A percentile compares a stretch with the other conserved stretches of the same genome.
phyloP scores from a whole-genome alignment of 2,797 vertebrate genomes.

The Allobates femoralis region DNA sequence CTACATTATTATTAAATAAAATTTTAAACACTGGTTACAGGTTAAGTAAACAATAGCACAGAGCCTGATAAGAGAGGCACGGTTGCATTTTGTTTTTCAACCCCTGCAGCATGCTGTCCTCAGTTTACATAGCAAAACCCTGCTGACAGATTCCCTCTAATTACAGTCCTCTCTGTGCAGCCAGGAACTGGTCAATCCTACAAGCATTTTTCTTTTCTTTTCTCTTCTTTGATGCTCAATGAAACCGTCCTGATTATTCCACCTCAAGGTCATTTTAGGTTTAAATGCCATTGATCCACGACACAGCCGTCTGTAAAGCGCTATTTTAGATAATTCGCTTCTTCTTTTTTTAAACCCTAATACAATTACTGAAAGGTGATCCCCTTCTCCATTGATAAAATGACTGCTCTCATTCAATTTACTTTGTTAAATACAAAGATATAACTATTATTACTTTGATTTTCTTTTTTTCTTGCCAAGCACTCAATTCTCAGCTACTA shows the following conservation, averaged over 20 bases:
- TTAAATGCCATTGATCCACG: constrained; percentile 52
- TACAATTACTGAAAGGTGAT: constrained; percentile 28
- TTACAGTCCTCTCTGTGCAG: constrained; percentile 1
- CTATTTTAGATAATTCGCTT: constrained; percentile 46
- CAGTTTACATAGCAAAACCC: too few species aligned
- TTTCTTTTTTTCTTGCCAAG: not conserved
- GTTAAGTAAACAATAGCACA: too few species aligned
- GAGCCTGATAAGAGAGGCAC: too few species aligned
- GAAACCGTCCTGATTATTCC: constrained; percentile 52
- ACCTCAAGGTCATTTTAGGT: constrained; percentile 53
- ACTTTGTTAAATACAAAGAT: not conserved
- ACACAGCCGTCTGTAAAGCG: constrained; percentile 11
- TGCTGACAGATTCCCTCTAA: too few species aligned
- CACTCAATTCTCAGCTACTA: not conserved
- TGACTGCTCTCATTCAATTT: not conserved
- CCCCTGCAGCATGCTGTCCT: too few species aligned
- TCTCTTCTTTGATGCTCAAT: constrained; percentile 40
- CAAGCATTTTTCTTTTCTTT: constrained; percentile 43
- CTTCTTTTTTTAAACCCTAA: constrained; percentile 26
- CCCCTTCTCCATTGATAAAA: not conserved
- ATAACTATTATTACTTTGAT: not conserved
- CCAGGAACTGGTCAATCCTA: constrained; percentile 40
- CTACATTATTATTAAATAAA: too few species aligned
- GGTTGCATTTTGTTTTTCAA: too few species aligned
- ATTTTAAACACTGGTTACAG: too few species aligned